These are phyloP conservation scores for Drosophila meridiana DNA, from an alignment of 2,888 invertebrate genomes.

Conservation along the genomic window DNA sequence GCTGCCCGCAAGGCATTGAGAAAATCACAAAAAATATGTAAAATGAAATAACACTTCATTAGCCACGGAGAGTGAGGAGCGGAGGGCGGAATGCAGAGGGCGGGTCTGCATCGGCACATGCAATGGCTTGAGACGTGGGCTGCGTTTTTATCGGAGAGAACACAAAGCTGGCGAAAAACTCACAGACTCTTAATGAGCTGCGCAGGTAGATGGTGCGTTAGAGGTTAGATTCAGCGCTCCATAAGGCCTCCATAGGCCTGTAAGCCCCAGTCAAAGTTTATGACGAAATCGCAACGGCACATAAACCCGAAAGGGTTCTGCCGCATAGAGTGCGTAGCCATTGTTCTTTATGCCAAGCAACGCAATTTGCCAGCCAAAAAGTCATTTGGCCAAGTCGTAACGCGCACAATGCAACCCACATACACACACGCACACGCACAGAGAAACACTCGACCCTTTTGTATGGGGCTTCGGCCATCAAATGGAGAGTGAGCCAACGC, in stretches of 20 bases:
- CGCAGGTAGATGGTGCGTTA: slow-evolving; percentile 28
- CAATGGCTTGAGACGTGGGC: slow-evolving; percentile 58
- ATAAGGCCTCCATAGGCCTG: slow-evolving; percentile 14
- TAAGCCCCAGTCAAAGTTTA: slow-evolving; percentile 34
- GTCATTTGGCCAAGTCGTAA: slow-evolving; percentile 64
- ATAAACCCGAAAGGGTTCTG: slow-evolving; percentile 32
- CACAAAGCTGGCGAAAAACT: slow-evolving; percentile 58
- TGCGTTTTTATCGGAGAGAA: slow-evolving; percentile 33
- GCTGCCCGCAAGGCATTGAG: slow-evolving; percentile 14
- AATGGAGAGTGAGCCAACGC: slow-evolving; percentile 26
- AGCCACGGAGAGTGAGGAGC: slow-evolving; percentile 27
- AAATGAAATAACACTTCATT: slow-evolving; percentile 79
- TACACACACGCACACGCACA: not conserved
- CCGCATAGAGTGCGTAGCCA: slow-evolving; percentile 35
- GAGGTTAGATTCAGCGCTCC: slow-evolving; percentile 12
- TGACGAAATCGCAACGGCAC: slow-evolving; percentile 37
- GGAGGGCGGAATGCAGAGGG: not conserved
- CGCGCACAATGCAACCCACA: slow-evolving; percentile 58
- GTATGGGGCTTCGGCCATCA: slow-evolving; percentile 14
- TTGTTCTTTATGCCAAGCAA: slow-evolving; percentile 47
- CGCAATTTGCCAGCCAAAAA: slow-evolving; percentile 59
- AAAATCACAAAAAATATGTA: slow-evolving; percentile 29
- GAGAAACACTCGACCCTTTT: slow-evolving; percentile 35
- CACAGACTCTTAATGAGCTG: slow-evolving; percentile 68
- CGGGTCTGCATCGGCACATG: slow-evolving; percentile 36